A percentile compares a stretch with the other conserved stretches of the same genome.
Conservation (phyloP, 2,888 invertebrate species). For the Spicauda simplicius region DNA sequence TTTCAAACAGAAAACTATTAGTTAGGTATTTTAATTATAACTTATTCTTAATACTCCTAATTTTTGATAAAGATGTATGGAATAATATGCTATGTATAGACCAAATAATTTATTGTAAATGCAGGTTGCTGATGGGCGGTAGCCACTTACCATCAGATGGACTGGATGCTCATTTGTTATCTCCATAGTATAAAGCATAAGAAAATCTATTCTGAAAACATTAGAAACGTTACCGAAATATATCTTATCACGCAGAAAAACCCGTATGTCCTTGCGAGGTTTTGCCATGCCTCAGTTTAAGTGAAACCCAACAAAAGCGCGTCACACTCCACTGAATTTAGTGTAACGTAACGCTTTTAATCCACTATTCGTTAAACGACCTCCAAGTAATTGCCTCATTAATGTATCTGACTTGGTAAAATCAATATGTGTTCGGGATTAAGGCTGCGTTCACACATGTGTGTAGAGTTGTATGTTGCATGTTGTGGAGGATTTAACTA, state of each 20-base stretch:
- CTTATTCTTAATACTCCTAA: no score
- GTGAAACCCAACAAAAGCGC: conserved; percentile 68
- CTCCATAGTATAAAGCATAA: no score
- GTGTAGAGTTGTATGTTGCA: background rate
- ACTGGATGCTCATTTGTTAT: no score
- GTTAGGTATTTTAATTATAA: no score
- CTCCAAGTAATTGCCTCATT: conserved; percentile 26
- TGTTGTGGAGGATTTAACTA: no score
- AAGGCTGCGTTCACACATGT: background rate
- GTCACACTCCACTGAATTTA: conserved; percentile 56
- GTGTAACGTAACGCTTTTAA: conserved; percentile 57
- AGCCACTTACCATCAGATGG: no score
- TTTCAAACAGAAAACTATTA: no score
- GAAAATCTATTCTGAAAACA: no score
- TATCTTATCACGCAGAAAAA: conserved; percentile 45
- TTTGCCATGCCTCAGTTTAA: conserved; percentile 50
- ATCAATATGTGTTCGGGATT: conserved; percentile 8
- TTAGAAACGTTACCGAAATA: conserved; percentile 8
- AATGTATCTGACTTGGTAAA: conserved; percentile 15
- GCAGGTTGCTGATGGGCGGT: no score
- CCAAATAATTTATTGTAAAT: no score
- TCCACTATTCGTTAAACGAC: conserved; percentile 47
- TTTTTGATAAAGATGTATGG: no score
- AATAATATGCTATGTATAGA: no score
- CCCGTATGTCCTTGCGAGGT: conserved; percentile 60